Evolutionary conservation across 1,140 invertebrate genomes (phyloP).

Genomic region (Batillaria attramentaria): DNA sequence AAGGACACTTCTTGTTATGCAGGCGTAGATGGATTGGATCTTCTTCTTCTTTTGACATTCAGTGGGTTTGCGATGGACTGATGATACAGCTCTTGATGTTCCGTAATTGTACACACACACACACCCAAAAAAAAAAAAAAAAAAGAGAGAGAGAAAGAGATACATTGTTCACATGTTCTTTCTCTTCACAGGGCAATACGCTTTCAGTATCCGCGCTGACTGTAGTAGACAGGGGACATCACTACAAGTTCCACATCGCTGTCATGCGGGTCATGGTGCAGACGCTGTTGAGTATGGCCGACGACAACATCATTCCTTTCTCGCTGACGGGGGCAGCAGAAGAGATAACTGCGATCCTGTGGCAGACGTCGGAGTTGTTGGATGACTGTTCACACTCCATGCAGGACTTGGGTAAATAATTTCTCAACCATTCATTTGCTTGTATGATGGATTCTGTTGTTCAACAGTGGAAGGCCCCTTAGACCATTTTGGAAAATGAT

Average conservation of each 20-base stretch:
- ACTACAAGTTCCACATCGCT: slow-evolving; percentile 45
- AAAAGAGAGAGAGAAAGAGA: neutral
- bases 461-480: too few relatives aligned
- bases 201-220: slow-evolving; percentile 20
- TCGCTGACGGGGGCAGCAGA: slow-evolving; percentile 19
- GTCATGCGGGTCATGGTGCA: slow-evolving; percentile 33
- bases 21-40: too few relatives aligned
- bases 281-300: slow-evolving; percentile 30
- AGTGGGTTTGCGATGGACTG: neutral
- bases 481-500: too few relatives aligned
- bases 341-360: slow-evolving; percentile 8
- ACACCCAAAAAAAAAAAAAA: too few relatives aligned
- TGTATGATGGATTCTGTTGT: neutral
- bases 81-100: too few relatives aligned
- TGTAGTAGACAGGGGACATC: slow-evolving; percentile 25
- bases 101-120: too few relatives aligned
- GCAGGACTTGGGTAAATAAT: slow-evolving; percentile 27
- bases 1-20: too few relatives aligned
- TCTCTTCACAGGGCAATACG: slow-evolving; percentile 21
- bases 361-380: slow-evolving; percentile 30
- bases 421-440: neutral
- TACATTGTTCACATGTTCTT: neutral
- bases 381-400: slow-evolving; percentile 28
- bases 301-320: slow-evolving; percentile 35
- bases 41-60: neutral